Base-by-base conservation (phyloP, 2,888 invertebrate genomes). In the Yponomeuta sedellus region DNA sequence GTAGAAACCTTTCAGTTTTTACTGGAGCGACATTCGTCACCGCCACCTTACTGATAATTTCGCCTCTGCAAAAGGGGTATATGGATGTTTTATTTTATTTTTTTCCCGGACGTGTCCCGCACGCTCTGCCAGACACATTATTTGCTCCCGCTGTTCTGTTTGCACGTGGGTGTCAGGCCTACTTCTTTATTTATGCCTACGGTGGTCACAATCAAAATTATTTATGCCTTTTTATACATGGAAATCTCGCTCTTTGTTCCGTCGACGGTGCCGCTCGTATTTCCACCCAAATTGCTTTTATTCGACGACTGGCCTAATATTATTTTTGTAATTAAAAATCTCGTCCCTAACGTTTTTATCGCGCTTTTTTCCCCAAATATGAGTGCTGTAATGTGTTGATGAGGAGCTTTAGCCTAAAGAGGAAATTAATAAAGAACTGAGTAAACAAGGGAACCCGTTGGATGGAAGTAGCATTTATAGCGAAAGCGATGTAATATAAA, bases 311-410 rank as follows among this genome's bases (percentile, higher is more conserved):
- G 83, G 85, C 85, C 87, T 86, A 85, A 88, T 88, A 85, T 81
- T 87, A 86, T 85, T 85, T 84, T 81, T 84, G 87, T 88, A 88
- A 88, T 88, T 88, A 88, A 88, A 52, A 88, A 85, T 80, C 80
- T 81, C 81, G 77, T 78, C 76, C 77, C 70, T 76, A 79, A 80
- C 78, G 75, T 82, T 84, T 85, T 81, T 80, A 82, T 79, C 22
- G 58, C 22, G 58, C 59, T 65, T 65, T 65, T 64, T 57, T 57
- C 3, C 25, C 6, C 44, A 12, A 59, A 1, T 22, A 5, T 25
- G 57, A 28, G 64, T 28, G 28, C 10, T 64, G 16, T 57, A 64
- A 64, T 57, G 28, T 56, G 57, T 20, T 44, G 11, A 52, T 19
- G 19, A 22, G 63, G 63, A 64, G 44, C 39, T 25, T 52, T 16